Evolutionary conservation across 2,888 invertebrate species (phyloP), one percentile per base, ranked within the genome.

Genomic region (Lochmaea capreae): DNA sequence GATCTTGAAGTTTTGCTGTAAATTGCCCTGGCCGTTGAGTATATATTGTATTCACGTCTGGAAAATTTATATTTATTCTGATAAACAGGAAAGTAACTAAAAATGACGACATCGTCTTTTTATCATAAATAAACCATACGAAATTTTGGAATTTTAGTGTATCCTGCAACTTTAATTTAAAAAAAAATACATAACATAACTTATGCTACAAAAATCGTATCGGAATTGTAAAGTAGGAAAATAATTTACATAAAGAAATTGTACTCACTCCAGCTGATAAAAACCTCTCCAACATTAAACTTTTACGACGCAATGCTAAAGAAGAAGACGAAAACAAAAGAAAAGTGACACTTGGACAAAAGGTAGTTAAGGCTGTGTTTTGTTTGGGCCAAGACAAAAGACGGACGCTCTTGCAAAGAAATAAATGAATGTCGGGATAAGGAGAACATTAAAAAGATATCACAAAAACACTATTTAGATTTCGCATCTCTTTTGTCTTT

Each of bases 381-480:
- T 87, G 86, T 87, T 86, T 82, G 84, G 84, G 80, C 78, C 80
- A 77, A 82, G 81, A 86, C 85, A 86, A 86, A 86, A 86, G 86
- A 86, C 85, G 85, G 85, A 84, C 84, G 83, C 82, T 82, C 82
- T 82, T 78, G 83, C 85, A 86, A 86, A 87, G 86, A 86, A 86
- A 86, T 86, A 86, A 87, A 86, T 87, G 86, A 86, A 86, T 86
- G 85, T 84, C 81, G 80, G 82, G 84, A 85, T 85, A 85, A 85
- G 85, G 84, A 84, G 83, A 78, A 78, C 86, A 85, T 87, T 87
- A 87, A 87, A 87, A 87, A 87, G 87, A 87, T 87, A 87, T 86
- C 86, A 86, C 87, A 87, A 87, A 87, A 87, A 87, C 87, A 84
- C 86, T 86, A 87, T 87, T 87, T 87, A 86, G 86, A 87, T 87